Evolutionary conservation across 2,888 invertebrate species (phyloP), one percentile per base, ranked within the genome.

Genomic region (Dastarcus helophoroides): DNA sequence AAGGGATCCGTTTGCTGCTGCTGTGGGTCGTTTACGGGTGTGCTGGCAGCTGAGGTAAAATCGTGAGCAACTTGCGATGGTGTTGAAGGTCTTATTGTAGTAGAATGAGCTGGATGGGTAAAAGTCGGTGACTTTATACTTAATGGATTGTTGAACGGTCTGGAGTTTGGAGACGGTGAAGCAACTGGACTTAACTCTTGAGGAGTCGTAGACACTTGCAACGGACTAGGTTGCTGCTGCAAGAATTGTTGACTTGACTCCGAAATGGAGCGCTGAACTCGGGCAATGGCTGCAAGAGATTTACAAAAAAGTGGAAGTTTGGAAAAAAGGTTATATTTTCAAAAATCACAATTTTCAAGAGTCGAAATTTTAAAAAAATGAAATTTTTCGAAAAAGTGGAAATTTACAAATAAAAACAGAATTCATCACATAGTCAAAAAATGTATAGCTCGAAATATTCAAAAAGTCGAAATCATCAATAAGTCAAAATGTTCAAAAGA

Each of bases 201-300:
- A 12, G 51, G 43, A 19, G 52, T 43, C 14, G 52, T 45, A 22
- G 43, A 39, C 14, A 48, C 46, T 38, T 58, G 54, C 19, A 55
- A 41, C n/a, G n/a, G n/a, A n/a, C n/a, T n/a, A n/a, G n/a, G n/a
- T n/a, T n/a, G n/a, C 10, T 54, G 53, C 11, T 46, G 40, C 13
- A 51, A 33, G 32, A 57, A 56, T 26, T 38, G 51, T 37, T 47
- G 51, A 26, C 40, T 44, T 12, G 56, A 53, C 40, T 61, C 61
- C 5, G 61, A 51, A 31, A 70, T 63, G 51, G 68, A 68, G 26
- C 70, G 59, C 39, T 71, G 71, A 26, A 70, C 71, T 46, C 68
- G 58, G 13, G 67, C 67, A 44, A 72, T 70, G 22, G 68, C 71
- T 73, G 44, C 30, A 53, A 53, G 34, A 37, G 37, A n/a, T 23